These are phyloP conservation scores for Epinephelus lanceolatus DNA, from an alignment of 2,113 vertebrate genomes.

Conservation along the genomic window DNA sequence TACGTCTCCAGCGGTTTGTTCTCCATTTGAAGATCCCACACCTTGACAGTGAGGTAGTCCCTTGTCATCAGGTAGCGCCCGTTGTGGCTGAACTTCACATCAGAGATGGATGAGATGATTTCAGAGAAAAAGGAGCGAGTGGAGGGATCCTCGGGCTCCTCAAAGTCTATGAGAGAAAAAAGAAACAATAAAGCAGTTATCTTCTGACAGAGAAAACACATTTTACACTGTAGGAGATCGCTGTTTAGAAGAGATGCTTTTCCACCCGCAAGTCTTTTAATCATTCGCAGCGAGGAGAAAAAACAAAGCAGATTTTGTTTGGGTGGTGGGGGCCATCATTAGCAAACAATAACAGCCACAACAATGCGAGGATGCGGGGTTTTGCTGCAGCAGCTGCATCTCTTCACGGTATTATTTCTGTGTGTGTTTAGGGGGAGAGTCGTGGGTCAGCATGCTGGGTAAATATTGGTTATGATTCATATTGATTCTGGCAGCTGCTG, in stretches of 20 bases:
- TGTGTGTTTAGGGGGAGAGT: slow-evolving; percentile 71
- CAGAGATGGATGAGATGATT: slow-evolving; percentile 98
- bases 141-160: slow-evolving; percentile 96
- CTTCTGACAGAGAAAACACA: slow-evolving; percentile 34
- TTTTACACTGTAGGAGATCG: slow-evolving; percentile 4
- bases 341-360: slow-evolving; percentile 35
- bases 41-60: slow-evolving; percentile 96
- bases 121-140: slow-evolving; percentile 97
- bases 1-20: slow-evolving; percentile 96
- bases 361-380: slow-evolving; percentile 39
- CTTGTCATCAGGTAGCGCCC: slow-evolving; percentile 97
- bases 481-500: slow-evolving; percentile 84
- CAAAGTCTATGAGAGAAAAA: slow-evolving; percentile 87
- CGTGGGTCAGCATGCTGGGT: slow-evolving; percentile 77
- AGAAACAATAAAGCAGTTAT: slow-evolving; percentile 18
- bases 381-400: slow-evolving; percentile 67
- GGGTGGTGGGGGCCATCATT: slow-evolving; percentile 25
- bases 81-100: slow-evolving; percentile 97
- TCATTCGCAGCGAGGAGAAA: slow-evolving; percentile 13
- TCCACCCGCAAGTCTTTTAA: slow-evolving; percentile 11
- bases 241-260: slow-evolving; percentile 6
- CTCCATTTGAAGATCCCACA: slow-evolving; percentile 99
- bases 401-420: slow-evolving; percentile 59
- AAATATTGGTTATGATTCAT: slow-evolving; percentile 85
- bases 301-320: slow-evolving; percentile 28